Base-by-base conservation (phyloP, 2,797 vertebrate genomes). In the Hemibagrus guttatus region DNA sequence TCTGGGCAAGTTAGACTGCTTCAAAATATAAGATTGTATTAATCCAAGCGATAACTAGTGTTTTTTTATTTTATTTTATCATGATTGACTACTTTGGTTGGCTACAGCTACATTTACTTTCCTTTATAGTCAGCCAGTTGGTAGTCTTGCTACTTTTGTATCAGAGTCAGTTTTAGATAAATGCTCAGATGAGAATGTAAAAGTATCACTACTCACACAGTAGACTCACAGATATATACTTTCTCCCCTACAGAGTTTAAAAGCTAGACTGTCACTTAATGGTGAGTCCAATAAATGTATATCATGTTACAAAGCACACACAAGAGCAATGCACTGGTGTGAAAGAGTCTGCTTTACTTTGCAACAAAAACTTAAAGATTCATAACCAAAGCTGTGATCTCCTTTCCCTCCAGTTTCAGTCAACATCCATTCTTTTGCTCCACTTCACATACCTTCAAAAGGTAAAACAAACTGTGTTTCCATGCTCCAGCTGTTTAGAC, bases 221-320 rank as follows among this genome's bases (percentile, higher is more conserved):
- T 68, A 26, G 56, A 42, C 58, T 80, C 35, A 63, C 14, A 1
- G n/a, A 1, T 63, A 46, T 39, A 39, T 68, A 21, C 39, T 64
- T 83, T 90, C 56, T 91, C 88, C 86, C 68, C 91, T 93, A 39
- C 87, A 96, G 95, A 95, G 94, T 85, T 85, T 95, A 72, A 95
- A 58, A 92, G 84, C 63, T 28, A 92, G 93, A 84, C 91, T 90
- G 88, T 92, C 84, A 79, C 87, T 92, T 52, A 88, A 91, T 87
- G 94, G 96, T 96, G 91, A 91, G 93, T 90, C 26, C n/a, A 54
- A 72, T 56, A 52, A 82, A 78, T 59, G 23, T 58, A 68, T 3
- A 28, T 56, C 7, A 12, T 12, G 13, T 16, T n/a, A 16, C 9
- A 31, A 49, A 31, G 66, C 49, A 52, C 8, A 80, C 17, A 16